Evolutionary conservation across 2,888 invertebrate species (phyloP), one percentile per base, ranked within the genome.

Genomic region (Odontocolon sp.): DNA sequence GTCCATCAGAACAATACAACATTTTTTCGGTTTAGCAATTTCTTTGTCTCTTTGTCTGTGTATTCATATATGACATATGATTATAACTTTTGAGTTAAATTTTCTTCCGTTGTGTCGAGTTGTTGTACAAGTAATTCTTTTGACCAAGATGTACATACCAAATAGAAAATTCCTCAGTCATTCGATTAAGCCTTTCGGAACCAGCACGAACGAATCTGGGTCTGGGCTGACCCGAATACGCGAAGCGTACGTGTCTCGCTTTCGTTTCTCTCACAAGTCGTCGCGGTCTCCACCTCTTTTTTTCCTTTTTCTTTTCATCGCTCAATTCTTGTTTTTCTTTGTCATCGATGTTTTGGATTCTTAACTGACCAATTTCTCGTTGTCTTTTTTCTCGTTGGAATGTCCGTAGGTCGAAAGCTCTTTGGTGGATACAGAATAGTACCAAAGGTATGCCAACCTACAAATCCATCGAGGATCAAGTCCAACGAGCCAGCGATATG

Each of bases 351-450:
- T 18, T 3, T 38, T 33, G 14, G 9, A 6, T 23, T 28, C 6
- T 23, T 26, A 26, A 31, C 38, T 57, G 47, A 50, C 4, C 38
- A 14, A 50, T 40, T 57, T 5, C 8, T 16, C 47, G n/a, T 54
- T 3, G 28, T 3, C 16, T 16, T 11, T 63, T 6, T 9, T n/a
- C 26, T 26, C 33, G n/a, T 82, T 81, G n/a, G n/a, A n/a, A n/a
- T n/a, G n/a, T n/a, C n/a, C 33, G 14, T 81, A 90, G 90, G 90
- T 52, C 84, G 94, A 88, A 96, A 95, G 90, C 91, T 96, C 52
- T 97, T 96, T 88, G 96, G 96, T 3, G 96, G 97, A 5, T 96
- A 97, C 90, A 92, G 95, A 87, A 97, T 97, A 92, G 95, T 96
- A 9, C 96, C 96, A 2, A 94, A 95, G 80, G 93, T 94, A 82